Evolutionary conservation across 2,797 vertebrate genomes (phyloP), one percentile per base, ranked within the genome.

Genomic region (Tamandua tetradactyla): DNA sequence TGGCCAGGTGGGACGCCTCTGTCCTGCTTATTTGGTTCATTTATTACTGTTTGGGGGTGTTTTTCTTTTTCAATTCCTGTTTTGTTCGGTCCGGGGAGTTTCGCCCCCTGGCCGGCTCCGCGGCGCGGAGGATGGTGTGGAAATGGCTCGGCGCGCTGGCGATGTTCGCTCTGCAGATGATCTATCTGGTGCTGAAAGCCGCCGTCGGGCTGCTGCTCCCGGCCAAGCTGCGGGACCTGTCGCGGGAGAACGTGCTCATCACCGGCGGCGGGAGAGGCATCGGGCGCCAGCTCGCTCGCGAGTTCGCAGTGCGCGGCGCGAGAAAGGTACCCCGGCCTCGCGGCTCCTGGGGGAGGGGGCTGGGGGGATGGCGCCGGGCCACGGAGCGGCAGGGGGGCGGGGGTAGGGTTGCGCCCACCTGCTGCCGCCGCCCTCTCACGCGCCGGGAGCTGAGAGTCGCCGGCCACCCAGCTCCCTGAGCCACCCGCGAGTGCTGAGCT

Each of bases 261-360:
- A 99, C 99, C 84, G 99, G 99, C 23, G 99, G 99, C 86, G 99
- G 99, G 97, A 98, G 99, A 91, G 99, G 99, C 98, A 99, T 99
- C 98, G 99, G 99, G 3, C 99, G 99, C 40, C 99, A 99, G 97
- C 98, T 99, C 97, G 99, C 99, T 57, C 98, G 97, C 95, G 99
- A 99, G 98, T 99, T 99, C 49, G 99, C 99, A 11, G 98, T 97
- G 89, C 99, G 99, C 93, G 99, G 99, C 91, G 99, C 99, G 96
- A 98, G 98, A 89, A 99, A 99, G 99, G 99, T 99, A 99, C 97
- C 62, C 35, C 32, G 75, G 47, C 75, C 1, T 52, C 0, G 62
- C 85, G 47, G 27, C 40, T 68, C 42, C 81, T 0, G 52, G 47
- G 69, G n/a, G 37, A 71, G 86, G 87, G 69, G 62, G 62, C 0